Base-by-base conservation (phyloP, 2,797 vertebrate species). In the Schizopygopsis malacanthus region DNA sequence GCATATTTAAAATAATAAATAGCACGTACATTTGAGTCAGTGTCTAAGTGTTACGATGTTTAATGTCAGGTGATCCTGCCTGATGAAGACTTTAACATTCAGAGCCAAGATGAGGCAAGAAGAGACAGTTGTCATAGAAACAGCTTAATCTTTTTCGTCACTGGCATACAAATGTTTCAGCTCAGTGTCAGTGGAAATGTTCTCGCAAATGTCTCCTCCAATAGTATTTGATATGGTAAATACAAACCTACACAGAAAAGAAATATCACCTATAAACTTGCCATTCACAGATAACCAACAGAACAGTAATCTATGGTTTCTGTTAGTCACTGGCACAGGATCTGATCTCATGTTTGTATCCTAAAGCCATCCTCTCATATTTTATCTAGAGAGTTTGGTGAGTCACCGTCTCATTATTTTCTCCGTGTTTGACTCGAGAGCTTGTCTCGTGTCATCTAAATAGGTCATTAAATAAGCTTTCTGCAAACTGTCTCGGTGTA, bases 401-500 rank as follows among this genome's bases (percentile, higher is more conserved):
- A 81, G 52, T 79, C 75, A 79, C 45, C 18, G 4, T 50, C 75
- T 87, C 47, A 75, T 73, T 28, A 45, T 81, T 54, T 65, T 56
- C 37, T 54, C 15, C 28, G 13, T 18, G 43, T 39, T 77, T 63
- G 84, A 50, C 67, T 59, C 54, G 3, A 41, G 52, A 73, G 54
- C 43, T 71, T 22, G 37, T 65, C 20, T 28, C 33, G 16, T 76
- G 61, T 69, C 78, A 84, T 28, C 56, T 47, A 75, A 75, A 52
- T 75, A 87, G 76, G 56, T 73, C 43, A 67, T 47, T 73, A 84
- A 47, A 84, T 59, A 84, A 80, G 43, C 56, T 18, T 50, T 41
- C 72, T 7, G 3, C 33, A n/a, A 52, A 79, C 25, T 41, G n/a
- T 43, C 47, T 81, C 22, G 16, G 18, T 75, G 59, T 22, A 18